Percentiles rank a stretch among this genome's conserved stretches.
Conservation (phyloP, 2,113 vertebrate species). For the Mystacornis crossleyi region DNA sequence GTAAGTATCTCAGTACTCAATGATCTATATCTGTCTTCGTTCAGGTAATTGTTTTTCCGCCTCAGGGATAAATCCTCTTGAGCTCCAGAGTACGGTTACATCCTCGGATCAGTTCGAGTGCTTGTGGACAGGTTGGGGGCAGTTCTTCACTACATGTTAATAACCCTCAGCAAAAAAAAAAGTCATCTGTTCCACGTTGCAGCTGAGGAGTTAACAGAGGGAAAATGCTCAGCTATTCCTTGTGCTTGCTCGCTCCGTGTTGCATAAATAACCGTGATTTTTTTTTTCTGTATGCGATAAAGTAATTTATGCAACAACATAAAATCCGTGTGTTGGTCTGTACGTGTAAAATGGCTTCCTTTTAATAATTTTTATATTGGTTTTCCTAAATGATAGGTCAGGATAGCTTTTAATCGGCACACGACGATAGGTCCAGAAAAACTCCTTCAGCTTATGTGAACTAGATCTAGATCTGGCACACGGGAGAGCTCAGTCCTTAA, state of each 20-base stretch:
- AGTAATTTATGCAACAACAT: not conserved
- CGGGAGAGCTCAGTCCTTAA: not conserved
- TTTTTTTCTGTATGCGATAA: not conserved
- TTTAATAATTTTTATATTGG: not conserved
- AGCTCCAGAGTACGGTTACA: not conserved
- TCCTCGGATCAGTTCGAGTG: not conserved
- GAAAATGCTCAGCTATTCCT: not conserved
- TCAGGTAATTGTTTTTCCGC: slow-evolving; percentile 21
- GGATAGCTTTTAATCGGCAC: not conserved
- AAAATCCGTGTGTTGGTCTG: not conserved
- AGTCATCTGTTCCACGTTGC: not conserved
- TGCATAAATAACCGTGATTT: not conserved
- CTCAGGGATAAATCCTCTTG: slow-evolving; percentile 10
- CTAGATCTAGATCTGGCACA: slow-evolving; percentile 13
- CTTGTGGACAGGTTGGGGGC: not conserved
- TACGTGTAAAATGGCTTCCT: not conserved
- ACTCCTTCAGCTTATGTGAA: not conserved
- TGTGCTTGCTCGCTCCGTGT: not conserved
- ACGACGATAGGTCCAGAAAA: not conserved
- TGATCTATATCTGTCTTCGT: not conserved
- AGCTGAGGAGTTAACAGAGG: slow-evolving; percentile 8
- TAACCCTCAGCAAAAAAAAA: not conserved
- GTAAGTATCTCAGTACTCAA: slow-evolving; percentile 13
- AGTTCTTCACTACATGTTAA: not conserved
- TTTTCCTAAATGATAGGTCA: not conserved